phyloP scores from a whole-genome alignment of 1,140 invertebrate species.

The Zaprionus inermis region DNA sequence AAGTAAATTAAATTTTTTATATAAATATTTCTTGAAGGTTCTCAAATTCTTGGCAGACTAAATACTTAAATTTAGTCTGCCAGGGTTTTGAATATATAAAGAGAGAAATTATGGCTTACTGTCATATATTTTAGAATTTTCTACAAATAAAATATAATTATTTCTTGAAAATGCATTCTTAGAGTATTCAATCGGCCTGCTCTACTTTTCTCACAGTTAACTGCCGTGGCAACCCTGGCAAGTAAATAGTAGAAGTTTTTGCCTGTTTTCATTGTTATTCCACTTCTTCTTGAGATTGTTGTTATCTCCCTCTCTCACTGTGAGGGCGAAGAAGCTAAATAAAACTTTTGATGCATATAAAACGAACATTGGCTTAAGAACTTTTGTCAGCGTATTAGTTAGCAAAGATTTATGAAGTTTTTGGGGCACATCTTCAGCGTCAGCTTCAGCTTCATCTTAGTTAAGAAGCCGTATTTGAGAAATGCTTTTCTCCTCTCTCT shows the following conservation, averaged over 20 bases:
- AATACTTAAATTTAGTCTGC: no score
- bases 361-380: constrained; percentile 68
- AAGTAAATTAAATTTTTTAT: neutral
- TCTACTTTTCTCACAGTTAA: constrained; percentile 10
- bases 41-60: no score
- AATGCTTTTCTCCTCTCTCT: constrained; percentile 14
- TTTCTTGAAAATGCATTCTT: neutral
- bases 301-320: constrained; percentile 54
- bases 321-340: constrained; percentile 46
- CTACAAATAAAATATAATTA: no score
- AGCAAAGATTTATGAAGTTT: constrained; percentile 79
- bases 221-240: neutral
- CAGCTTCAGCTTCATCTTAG: constrained; percentile 52
- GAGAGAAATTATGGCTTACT: no score
- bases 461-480: constrained; percentile 49
- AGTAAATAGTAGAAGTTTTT: constrained; percentile 21
- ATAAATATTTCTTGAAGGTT: neutral
- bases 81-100: no score
- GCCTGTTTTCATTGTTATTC: constrained; percentile 26
- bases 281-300: constrained; percentile 36
- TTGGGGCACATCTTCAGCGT: constrained; percentile 48
- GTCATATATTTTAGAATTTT: no score
- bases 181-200: constrained; percentile 11
- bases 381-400: constrained; percentile 65
- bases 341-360: constrained; percentile 75